Conservation (phyloP, 2,888 invertebrate genomes). For the Physocephala rufipes region DNA sequence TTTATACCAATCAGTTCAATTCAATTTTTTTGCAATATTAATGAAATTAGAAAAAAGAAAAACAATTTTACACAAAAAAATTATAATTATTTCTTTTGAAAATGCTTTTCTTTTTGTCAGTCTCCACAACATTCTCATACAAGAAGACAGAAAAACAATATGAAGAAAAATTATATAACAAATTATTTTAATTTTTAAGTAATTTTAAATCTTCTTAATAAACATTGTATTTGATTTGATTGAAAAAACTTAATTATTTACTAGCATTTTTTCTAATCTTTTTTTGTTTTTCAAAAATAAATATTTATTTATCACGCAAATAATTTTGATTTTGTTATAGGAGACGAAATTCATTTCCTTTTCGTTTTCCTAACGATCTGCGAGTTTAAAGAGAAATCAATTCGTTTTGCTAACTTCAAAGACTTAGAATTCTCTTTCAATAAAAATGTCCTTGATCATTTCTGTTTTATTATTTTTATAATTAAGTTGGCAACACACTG, state of each 20-base stretch:
- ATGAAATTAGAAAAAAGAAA: slow-evolving; percentile 5
- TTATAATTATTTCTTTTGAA: not conserved
- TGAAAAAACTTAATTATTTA: too few species aligned
- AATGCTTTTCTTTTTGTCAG: not conserved
- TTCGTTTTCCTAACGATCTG: not conserved
- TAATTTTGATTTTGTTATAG: too few species aligned
- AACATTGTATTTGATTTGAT: too few species aligned
- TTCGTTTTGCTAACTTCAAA: slow-evolving; percentile 19
- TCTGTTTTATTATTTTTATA: not conserved
- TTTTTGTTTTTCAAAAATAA: not conserved
- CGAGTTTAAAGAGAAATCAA: slow-evolving; percentile 16
- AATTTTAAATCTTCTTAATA: too few species aligned
- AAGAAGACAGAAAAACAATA: not conserved
- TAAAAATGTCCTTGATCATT: slow-evolving; percentile 26
- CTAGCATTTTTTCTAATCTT: not conserved
- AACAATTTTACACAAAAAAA: too few species aligned
- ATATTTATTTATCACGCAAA: not conserved
- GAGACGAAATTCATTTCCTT: not conserved
- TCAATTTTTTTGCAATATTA: not conserved
- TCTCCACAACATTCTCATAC: not conserved
- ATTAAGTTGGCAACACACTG: slow-evolving; percentile 6
- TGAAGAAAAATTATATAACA: not conserved
- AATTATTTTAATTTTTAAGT: too few species aligned
- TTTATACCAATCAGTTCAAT: not conserved
- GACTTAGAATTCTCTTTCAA: not conserved